These are phyloP conservation scores for Hemichromis elongatus DNA, from an alignment of 2,113 vertebrate genomes.

Conservation along the genomic window DNA sequence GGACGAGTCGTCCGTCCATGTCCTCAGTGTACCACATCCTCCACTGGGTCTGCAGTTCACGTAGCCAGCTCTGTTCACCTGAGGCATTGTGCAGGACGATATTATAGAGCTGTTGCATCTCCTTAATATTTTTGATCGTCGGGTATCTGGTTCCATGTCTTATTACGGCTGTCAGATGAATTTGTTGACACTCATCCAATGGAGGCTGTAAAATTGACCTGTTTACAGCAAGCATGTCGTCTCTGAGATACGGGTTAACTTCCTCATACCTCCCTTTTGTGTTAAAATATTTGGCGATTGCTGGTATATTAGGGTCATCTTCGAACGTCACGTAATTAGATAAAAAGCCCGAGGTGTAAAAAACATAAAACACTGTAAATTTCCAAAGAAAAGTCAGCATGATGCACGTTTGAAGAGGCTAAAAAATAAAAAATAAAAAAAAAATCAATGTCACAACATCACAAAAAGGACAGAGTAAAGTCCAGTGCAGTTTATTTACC, in stretches of 20 bases:
- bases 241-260: slow-evolving; percentile 74
- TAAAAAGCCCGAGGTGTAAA: not conserved
- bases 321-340: not conserved
- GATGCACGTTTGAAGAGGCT: not conserved
- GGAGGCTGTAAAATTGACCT: slow-evolving; percentile 62
- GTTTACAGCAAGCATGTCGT: slow-evolving; percentile 74
- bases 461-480: slow-evolving; percentile 11
- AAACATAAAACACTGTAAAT: not conserved
- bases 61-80: slow-evolving; percentile 42
- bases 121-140: slow-evolving; percentile 78
- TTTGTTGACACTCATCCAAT: slow-evolving; percentile 66
- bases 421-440: not conserved
- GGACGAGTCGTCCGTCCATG: slow-evolving; percentile 81
- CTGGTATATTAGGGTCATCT: slow-evolving; percentile 25
- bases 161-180: slow-evolving; percentile 82
- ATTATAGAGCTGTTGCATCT: slow-evolving; percentile 74
- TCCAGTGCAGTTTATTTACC: slow-evolving; percentile 13
- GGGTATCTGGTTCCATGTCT: slow-evolving; percentile 91
- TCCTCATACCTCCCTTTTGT: slow-evolving; percentile 91
- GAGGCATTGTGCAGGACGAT: slow-evolving; percentile 53
- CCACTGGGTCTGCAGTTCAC: slow-evolving; percentile 69
- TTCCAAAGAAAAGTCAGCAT: not conserved
- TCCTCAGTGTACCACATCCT: slow-evolving; percentile 84
- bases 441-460: not conserved
- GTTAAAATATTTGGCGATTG: slow-evolving; percentile 78